Evolutionary conservation across 2,888 invertebrate genomes (phyloP).

Genomic region (Ecliptopera silaceata): DNA sequence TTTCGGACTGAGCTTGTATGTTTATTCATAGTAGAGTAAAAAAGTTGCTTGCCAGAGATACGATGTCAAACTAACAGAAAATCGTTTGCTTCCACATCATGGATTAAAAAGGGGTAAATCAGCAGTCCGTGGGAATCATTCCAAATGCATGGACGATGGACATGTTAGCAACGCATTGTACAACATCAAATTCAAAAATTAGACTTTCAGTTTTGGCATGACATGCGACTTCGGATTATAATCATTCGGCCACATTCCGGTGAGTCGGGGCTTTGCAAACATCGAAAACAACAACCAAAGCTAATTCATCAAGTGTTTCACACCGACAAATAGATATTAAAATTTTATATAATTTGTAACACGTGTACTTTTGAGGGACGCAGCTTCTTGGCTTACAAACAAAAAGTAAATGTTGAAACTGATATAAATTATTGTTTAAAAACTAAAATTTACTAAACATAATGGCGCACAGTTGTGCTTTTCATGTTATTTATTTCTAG

Average conservation of each 20-base stretch:
- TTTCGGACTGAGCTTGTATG: background rate
- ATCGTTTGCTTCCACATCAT: conserved; percentile 52
- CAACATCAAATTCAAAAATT: conserved; percentile 53
- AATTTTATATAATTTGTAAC: background rate
- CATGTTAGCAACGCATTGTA: conserved; percentile 59
- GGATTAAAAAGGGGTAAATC: conserved; percentile 40
- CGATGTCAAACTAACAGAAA: background rate
- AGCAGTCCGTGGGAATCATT: conserved; percentile 57
- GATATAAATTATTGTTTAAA: no score
- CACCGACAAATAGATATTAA: conserved; percentile 28
- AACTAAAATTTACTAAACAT: no score
- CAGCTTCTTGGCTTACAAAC: conserved; percentile 18
- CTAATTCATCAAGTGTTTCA: conserved; percentile 31
- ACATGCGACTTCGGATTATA: conserved; percentile 57
- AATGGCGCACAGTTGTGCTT: background rate
- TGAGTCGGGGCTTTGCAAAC: conserved; percentile 32
- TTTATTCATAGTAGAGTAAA: background rate
- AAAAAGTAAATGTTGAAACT: background rate
- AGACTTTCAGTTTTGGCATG: conserved; percentile 62
- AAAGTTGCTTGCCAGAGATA: background rate
- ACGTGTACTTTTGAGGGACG: conserved; percentile 19
- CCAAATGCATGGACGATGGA: conserved; percentile 58
- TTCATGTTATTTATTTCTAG: no score
- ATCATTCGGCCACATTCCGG: conserved; percentile 40
- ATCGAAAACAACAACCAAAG: conserved; percentile 36